A percentile compares a stretch with the other conserved stretches of the same genome.
Conservation (phyloP, 2,888 invertebrate species). For the Anaspis maculata region DNA sequence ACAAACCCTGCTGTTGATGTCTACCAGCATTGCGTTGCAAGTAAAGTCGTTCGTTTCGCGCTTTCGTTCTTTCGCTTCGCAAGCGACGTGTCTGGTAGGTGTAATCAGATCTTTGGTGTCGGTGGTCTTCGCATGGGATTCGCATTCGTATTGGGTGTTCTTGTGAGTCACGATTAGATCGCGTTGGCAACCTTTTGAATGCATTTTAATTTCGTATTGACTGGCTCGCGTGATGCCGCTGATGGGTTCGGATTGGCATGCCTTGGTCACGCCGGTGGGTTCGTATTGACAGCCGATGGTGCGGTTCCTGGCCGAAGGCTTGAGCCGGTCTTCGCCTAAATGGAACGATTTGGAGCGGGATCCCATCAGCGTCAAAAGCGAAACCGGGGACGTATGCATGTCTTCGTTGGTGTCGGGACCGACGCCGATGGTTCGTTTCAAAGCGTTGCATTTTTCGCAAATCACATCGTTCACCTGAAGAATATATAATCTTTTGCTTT, state of each 20-base stretch:
- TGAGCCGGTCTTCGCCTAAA: conserved; percentile 48
- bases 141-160: conserved; percentile 30
- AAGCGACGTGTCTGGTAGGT: conserved; percentile 24
- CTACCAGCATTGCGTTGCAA: conserved; percentile 20
- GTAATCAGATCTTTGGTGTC: conserved; percentile 33
- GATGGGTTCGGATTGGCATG: conserved; percentile 34
- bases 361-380: conserved; percentile 42
- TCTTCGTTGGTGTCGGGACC: conserved; percentile 44
- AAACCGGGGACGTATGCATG: conserved; percentile 36
- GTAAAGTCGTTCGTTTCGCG: conserved; percentile 20
- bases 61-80: conserved; percentile 25
- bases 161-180: conserved; percentile 29
- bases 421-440: conserved; percentile 50
- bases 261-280: conserved; percentile 23
- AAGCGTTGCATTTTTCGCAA: conserved; percentile 46
- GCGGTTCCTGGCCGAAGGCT: conserved; percentile 41
- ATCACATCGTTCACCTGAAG: conserved; percentile 41
- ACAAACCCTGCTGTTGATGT: conserved; percentile 19
- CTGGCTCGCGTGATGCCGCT: conserved; percentile 20
- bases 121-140: conserved; percentile 26
- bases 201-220: conserved; percentile 25
- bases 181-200: conserved; percentile 31
- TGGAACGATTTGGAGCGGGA: conserved; percentile 53
- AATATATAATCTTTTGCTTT: too few species aligned
- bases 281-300: conserved; percentile 43